A percentile compares a stretch with the other conserved stretches of the same genome.
phyloP scores from a whole-genome alignment of 2,888 invertebrate genomes.

The Notocelia uddmanniana region DNA sequence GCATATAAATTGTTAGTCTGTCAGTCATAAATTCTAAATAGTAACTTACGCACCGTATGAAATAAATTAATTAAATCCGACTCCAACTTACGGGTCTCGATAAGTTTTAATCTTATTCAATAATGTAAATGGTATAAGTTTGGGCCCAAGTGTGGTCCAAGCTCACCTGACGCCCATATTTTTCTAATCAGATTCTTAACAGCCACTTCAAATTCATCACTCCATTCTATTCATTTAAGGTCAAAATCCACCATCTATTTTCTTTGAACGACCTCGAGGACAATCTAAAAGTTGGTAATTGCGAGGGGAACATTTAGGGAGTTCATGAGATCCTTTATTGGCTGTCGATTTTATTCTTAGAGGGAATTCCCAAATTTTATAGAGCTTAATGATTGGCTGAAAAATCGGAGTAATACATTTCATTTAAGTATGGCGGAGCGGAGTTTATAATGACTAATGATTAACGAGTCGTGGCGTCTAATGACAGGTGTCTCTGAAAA shows the following conservation, averaged over 20 bases:
- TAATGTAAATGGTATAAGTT: too few relatives aligned
- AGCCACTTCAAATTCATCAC: constrained; percentile 26
- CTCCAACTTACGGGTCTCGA: too few relatives aligned
- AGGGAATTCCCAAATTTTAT: constrained; percentile 51
- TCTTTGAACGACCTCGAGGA: constrained; percentile 47
- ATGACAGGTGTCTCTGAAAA: too few relatives aligned
- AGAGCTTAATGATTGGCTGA: constrained; percentile 38
- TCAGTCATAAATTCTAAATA: too few relatives aligned
- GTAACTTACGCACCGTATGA: too few relatives aligned
- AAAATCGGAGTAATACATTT: constrained; percentile 36
- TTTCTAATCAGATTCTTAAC: constrained; percentile 6
- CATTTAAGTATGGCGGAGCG: constrained; percentile 33
- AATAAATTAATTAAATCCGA: too few relatives aligned
- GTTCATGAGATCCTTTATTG: constrained; percentile 60
- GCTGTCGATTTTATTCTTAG: constrained; percentile 58
- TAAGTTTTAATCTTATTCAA: too few relatives aligned
- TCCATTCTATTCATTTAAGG: constrained; percentile 30
- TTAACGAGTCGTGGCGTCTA: too few relatives aligned
- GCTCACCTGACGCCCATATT: not conserved
- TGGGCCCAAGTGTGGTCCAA: not conserved
- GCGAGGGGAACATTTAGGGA: constrained; percentile 53
- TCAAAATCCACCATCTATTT: constrained; percentile 42
- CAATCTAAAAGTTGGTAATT: constrained; percentile 63
- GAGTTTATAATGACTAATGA: not conserved
- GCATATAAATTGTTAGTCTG: too few relatives aligned